Evolutionary conservation across 2,113 vertebrate species (phyloP).

Genomic region (Synchiropus splendidus): DNA sequence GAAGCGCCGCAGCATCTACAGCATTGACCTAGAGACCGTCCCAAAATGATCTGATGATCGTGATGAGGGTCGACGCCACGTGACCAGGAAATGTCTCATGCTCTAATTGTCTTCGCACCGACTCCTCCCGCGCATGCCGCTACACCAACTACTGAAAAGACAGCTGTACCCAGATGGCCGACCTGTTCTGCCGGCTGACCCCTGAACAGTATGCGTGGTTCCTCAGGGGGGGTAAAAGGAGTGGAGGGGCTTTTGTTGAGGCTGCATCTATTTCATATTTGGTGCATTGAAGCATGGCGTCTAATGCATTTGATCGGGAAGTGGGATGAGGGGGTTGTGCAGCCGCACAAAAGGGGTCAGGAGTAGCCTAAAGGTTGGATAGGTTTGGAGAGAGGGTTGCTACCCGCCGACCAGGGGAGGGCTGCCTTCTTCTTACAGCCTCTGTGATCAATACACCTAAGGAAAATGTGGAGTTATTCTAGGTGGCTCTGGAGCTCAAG

Average conservation of each 20-base stretch:
- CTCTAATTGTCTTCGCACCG: background rate
- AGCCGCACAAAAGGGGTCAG: slow-evolving; percentile 31
- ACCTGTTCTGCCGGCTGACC: too few relatives aligned
- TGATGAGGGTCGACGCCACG: background rate
- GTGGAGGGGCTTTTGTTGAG: slow-evolving; percentile 3
- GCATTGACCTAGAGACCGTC: background rate
- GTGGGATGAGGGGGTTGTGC: slow-evolving; percentile 22
- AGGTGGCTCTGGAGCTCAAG: too few relatives aligned
- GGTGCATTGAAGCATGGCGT: slow-evolving; percentile 29
- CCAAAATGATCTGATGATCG: background rate
- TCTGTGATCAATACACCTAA: too few relatives aligned
- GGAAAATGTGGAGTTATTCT: too few relatives aligned
- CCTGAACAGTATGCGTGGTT: too few relatives aligned
- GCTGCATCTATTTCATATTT: slow-evolving; percentile 16
- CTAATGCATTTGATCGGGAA: slow-evolving; percentile 31
- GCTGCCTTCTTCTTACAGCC: too few relatives aligned
- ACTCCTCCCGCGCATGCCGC: too few relatives aligned
- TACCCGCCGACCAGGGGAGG: too few relatives aligned
- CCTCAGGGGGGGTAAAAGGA: too few relatives aligned
- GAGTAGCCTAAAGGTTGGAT: slow-evolving; percentile 34
- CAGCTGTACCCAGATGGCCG: too few relatives aligned
- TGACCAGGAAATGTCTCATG: background rate
- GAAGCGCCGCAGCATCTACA: background rate
- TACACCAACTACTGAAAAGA: too few relatives aligned
- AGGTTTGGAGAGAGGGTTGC: slow-evolving; percentile 4